Evolutionary conservation across 53 echinoderm and acorn worm species (phyloP).

Genomic region (Pentamera pediparva): DNA sequence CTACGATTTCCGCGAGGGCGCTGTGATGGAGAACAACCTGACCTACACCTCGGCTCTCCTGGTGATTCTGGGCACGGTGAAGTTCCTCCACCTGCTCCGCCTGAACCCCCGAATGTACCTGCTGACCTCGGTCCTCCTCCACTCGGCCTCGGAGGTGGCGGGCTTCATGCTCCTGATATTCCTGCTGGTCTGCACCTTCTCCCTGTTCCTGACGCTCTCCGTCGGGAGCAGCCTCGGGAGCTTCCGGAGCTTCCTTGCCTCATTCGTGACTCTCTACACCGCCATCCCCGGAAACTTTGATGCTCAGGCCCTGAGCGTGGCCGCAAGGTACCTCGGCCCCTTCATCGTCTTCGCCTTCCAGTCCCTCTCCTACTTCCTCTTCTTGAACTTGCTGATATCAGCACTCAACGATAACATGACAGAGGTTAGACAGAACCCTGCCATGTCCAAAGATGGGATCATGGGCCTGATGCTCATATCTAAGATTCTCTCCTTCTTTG

Average conservation of each 20-base stretch:
- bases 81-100: constrained; percentile 70
- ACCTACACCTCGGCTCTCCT: constrained; percentile 56
- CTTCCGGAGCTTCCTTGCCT: constrained; percentile 44
- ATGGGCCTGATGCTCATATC: constrained; percentile 65
- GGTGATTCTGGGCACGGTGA: constrained; percentile 65
- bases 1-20: constrained; percentile 58
- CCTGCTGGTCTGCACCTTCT: constrained; percentile 45
- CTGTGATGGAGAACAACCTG: constrained; percentile 47
- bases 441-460: constrained; percentile 56
- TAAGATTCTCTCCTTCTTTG: constrained; percentile 74
- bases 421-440: constrained; percentile 44
- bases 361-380: constrained; percentile 29
- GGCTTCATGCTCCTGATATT: constrained; percentile 48
- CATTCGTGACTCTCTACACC: constrained; percentile 55
- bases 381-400: constrained; percentile 71
- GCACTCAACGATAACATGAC: constrained; percentile 56
- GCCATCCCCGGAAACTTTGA: constrained; percentile 65
- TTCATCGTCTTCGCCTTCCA: constrained; percentile 53
- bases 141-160: constrained; percentile 34
- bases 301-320: constrained; percentile 29
- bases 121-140: constrained; percentile 60
- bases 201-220: constrained; percentile 49
- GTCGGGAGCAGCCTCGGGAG: constrained; percentile 38
- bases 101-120: constrained; percentile 83
- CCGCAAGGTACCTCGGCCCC: constrained; percentile 39